Percentiles rank a stretch among this genome's conserved stretches.
phyloP scores from a whole-genome alignment of 2,113 vertebrate species.

The Gallinago jamesoni region DNA sequence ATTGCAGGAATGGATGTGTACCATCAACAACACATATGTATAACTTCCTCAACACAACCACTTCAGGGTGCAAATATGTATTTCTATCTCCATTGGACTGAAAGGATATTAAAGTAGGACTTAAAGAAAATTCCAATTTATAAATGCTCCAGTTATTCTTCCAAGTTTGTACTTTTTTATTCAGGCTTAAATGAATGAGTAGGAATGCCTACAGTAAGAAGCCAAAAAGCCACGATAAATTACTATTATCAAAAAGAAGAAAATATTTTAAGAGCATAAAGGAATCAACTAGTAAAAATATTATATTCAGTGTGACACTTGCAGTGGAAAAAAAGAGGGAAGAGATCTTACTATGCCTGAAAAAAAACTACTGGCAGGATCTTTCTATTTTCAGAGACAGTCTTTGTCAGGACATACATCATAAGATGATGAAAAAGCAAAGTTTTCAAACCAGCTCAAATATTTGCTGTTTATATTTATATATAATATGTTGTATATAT shows the following conservation, averaged over 20 bases:
- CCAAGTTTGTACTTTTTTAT: neutral
- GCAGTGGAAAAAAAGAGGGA: neutral
- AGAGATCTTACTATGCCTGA: neutral
- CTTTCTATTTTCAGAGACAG: neutral
- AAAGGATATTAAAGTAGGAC: neutral
- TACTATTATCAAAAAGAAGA: neutral
- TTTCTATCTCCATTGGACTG: neutral
- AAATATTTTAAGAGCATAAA: neutral
- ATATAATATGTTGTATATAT: too few relatives aligned
- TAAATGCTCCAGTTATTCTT: neutral
- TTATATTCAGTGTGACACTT: neutral
- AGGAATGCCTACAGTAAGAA: neutral
- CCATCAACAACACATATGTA: neutral
- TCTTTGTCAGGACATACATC: neutral
- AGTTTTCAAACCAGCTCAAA: neutral
- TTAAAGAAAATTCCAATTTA: neutral
- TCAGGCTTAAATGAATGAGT: neutral
- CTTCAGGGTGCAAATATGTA: neutral
- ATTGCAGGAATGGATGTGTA: neutral
- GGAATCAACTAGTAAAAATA: neutral
- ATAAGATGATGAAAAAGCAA: neutral
- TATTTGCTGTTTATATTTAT: neutral
- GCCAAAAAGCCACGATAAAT: rapidly evolving
- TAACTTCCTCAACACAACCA: neutral
- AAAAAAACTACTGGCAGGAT: neutral